Conservation (phyloP, 2,113 vertebrate species). For the Manacus vitellinus region DNA sequence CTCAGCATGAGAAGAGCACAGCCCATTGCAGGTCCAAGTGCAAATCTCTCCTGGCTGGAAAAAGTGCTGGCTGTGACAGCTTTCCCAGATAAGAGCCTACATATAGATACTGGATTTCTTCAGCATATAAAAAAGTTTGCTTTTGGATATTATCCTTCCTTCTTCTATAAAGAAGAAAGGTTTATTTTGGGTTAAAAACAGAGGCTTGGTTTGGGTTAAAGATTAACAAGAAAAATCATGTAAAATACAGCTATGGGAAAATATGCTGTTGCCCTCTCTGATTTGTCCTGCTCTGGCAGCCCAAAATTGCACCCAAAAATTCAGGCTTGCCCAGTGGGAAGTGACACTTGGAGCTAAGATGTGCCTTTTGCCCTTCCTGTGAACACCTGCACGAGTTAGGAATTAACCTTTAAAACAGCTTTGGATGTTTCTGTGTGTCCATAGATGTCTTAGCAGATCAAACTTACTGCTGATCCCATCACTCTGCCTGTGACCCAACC, state of each 20-base stretch:
- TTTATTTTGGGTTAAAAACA: background rate
- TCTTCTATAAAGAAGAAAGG: background rate
- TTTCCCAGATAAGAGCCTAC: background rate
- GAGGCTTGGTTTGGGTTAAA: background rate
- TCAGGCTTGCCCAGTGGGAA: fast-evolving
- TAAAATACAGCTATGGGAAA: background rate
- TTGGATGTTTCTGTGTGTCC: background rate
- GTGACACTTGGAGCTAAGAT: background rate
- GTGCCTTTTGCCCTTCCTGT: background rate
- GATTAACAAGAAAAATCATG: background rate
- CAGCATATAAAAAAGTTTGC: no score
- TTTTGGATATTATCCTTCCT: background rate
- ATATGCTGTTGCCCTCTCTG: background rate
- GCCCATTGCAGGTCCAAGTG: no score
- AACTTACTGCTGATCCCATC: background rate
- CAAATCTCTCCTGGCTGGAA: background rate
- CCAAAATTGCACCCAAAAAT: fast-evolving
- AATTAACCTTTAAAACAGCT: background rate
- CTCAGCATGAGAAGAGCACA: background rate
- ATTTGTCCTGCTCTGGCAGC: background rate
- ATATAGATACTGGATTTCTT: background rate
- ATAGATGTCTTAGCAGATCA: background rate
- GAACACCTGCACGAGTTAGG: background rate
- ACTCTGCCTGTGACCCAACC: background rate
- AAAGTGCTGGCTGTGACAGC: background rate